These are phyloP conservation scores for Aricia agestis DNA, from an alignment of 1,140 invertebrate species.

Conservation along the genomic window DNA sequence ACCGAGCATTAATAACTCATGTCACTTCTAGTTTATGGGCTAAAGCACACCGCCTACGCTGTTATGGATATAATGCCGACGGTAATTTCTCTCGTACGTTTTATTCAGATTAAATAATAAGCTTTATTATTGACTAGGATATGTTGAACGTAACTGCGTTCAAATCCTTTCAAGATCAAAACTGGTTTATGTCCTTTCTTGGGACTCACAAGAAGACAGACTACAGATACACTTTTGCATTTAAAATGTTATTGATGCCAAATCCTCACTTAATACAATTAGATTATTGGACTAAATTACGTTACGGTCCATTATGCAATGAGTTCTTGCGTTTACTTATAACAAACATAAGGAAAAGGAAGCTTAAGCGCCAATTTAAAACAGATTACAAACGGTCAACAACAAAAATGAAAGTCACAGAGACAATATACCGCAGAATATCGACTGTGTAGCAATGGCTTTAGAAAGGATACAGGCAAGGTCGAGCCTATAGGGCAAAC, in stretches of 20 bases:
- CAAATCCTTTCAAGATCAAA: too few species aligned
- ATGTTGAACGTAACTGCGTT: too few species aligned
- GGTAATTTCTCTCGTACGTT: neutral
- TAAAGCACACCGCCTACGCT: neutral
- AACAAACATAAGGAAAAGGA: neutral
- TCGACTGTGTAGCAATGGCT: conserved; percentile 26
- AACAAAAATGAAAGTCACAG: conserved; percentile 2
- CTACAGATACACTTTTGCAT: too few species aligned
- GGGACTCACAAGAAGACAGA: too few species aligned
- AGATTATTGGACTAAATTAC: too few species aligned
- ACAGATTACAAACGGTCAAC: neutral
- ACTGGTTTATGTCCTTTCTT: too few species aligned
- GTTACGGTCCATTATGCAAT: neutral
- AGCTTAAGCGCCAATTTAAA: neutral
- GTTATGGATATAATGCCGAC: neutral
- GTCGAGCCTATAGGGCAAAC: conserved; percentile 20
- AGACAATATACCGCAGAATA: conserved; percentile 18
- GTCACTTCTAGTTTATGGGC: neutral
- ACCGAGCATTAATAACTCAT: neutral
- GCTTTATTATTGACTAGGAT: too few species aligned
- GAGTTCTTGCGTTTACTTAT: neutral
- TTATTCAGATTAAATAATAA: too few species aligned
- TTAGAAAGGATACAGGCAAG: conserved; percentile 41
- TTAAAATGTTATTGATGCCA: too few species aligned
- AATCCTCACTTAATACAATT: too few species aligned